Percentiles rank a stretch among this genome's conserved stretches.
Conservation (phyloP, 2,113 vertebrate genomes). For the Phalacrocorax aristotelis region DNA sequence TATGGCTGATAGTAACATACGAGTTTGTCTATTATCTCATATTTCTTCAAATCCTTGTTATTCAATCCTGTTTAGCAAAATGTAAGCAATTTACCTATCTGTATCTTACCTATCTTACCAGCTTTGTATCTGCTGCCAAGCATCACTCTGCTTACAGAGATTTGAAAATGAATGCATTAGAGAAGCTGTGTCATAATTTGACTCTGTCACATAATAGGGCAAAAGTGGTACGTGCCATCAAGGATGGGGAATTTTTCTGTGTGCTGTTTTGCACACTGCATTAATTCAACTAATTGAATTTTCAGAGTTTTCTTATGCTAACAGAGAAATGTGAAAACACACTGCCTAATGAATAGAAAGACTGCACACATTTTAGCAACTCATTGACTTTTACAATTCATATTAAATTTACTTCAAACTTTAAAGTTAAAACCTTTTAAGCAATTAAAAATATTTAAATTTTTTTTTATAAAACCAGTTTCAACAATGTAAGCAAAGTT, state of each 20-base stretch:
- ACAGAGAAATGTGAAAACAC: conserved; percentile 49
- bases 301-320: conserved; percentile 52
- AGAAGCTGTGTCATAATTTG: conserved; percentile 32
- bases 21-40: background rate
- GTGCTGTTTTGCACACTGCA: conserved; percentile 47
- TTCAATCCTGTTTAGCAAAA: background rate
- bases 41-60: background rate
- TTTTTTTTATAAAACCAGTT: background rate
- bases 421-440: conserved; percentile 18
- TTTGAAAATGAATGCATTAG: conserved; percentile 10
- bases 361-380: conserved; percentile 28
- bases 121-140: background rate
- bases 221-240: conserved; percentile 3
- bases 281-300: conserved; percentile 66
- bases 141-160: background rate
- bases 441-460: background rate
- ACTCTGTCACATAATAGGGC: background rate
- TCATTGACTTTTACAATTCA: conserved; percentile 8
- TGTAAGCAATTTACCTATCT: background rate
- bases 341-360: conserved; percentile 46
- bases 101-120: background rate
- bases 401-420: conserved; percentile 1
- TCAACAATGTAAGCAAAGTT: background rate
- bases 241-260: conserved; percentile 12
- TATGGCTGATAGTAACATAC: background rate